Conservation (phyloP, 1,140 invertebrate species). For the Drosophila mauritiana region DNA sequence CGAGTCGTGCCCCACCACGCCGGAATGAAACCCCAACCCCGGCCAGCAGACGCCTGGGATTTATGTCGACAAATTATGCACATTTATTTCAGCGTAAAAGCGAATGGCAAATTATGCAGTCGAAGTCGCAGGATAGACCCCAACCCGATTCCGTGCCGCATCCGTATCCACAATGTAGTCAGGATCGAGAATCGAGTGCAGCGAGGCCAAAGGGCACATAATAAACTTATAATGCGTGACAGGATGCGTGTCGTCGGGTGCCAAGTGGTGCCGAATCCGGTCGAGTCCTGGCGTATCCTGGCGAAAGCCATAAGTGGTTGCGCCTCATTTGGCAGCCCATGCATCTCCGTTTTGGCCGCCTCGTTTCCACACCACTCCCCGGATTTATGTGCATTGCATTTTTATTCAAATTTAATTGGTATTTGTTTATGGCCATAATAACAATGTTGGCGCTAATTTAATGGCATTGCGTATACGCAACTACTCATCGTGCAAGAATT, state of each 20-base stretch:
- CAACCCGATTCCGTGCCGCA: neutral
- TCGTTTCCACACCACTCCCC: neutral
- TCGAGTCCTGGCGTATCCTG: constrained; percentile 1
- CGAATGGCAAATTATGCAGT: constrained; percentile 35
- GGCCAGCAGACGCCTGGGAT: constrained; percentile 35
- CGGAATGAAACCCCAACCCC: constrained; percentile 18
- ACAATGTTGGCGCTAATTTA: constrained; percentile 51
- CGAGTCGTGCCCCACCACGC: neutral
- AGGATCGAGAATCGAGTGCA: constrained; percentile 27
- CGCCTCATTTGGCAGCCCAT: constrained; percentile 65
- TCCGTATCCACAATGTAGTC: constrained; percentile 4
- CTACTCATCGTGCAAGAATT: constrained; percentile 43
- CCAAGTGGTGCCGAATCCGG: constrained; percentile 19
- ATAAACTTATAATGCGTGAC: constrained; percentile 72
- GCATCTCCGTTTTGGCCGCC: constrained; percentile 55
- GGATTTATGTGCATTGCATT: constrained; percentile 66
- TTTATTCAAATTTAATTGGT: constrained; percentile 81
- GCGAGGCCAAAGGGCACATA: constrained; percentile 55
- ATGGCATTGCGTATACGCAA: constrained; percentile 33
- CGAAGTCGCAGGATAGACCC: constrained; percentile 1
- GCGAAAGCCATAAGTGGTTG: constrained; percentile 55
- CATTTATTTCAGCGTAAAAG: constrained; percentile 64
- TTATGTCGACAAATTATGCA: constrained; percentile 73
- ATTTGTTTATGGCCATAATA: constrained; percentile 62
- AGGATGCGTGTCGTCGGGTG: constrained; percentile 40